Conservation (phyloP, 64 coral and sea anemone species). For the Dendronephthya gigantea region DNA sequence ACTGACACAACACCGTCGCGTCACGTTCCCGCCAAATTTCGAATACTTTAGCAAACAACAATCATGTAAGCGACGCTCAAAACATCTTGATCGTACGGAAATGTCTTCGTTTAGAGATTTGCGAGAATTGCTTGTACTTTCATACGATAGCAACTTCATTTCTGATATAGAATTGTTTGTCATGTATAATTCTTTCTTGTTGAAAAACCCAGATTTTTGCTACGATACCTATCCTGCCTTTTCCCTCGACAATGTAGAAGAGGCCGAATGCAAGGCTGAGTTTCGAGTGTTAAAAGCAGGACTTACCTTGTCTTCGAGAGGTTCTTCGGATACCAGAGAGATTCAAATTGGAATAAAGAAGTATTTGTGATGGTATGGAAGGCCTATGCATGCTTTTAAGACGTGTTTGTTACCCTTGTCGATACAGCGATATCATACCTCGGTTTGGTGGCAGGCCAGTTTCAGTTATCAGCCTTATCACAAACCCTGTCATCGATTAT, state of each 20-base stretch:
- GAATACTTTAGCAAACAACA: background rate
- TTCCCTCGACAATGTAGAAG: background rate
- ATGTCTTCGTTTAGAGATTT: background rate
- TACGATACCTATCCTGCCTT: background rate
- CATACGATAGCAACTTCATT: background rate
- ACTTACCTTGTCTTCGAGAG: background rate
- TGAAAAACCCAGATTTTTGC: background rate
- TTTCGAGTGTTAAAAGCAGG: background rate
- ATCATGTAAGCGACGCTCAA: background rate
- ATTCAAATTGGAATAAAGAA: background rate
- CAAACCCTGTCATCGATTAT: background rate
- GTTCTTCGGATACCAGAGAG: background rate
- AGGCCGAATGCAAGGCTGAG: constrained; percentile 5
- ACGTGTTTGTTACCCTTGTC: too few relatives aligned
- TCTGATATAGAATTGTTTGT: background rate
- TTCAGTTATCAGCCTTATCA: too few relatives aligned
- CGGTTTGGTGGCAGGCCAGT: too few relatives aligned
- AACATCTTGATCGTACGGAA: background rate
- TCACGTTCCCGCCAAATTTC: background rate
- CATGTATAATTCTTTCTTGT: background rate
- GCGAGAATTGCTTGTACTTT: background rate
- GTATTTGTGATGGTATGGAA: too few relatives aligned
- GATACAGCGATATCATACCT: too few relatives aligned
- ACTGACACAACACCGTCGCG: background rate
- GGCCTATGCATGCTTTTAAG: too few relatives aligned